A percentile compares a stretch with the other conserved stretches of the same genome.
Evolutionary conservation across 2,888 invertebrate species (phyloP).

Genomic region (Dicyrtomina minuta): DNA sequence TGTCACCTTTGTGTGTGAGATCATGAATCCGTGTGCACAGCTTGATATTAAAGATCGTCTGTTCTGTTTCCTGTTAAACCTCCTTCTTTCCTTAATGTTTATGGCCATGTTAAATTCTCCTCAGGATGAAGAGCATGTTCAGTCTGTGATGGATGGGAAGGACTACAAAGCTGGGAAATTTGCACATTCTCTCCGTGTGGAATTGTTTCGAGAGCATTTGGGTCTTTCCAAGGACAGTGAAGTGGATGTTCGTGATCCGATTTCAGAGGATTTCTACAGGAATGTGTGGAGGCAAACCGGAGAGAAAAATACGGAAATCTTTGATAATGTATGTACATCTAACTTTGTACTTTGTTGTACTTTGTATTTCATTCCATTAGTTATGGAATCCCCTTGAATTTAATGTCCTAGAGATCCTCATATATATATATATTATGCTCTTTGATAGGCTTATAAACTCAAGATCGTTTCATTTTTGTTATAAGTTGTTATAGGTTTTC

Average conservation of each 20-base stretch:
- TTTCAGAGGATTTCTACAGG: slow-evolving; percentile 77
- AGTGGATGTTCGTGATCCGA: slow-evolving; percentile 75
- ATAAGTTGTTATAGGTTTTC: no score
- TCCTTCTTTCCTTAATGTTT: no score
- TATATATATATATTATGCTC: not conserved
- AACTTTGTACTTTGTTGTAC: not conserved
- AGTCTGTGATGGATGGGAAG: slow-evolving; percentile 79
- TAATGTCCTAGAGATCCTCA: not conserved
- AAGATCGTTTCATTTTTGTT: no score
- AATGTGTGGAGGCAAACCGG: slow-evolving; percentile 81
- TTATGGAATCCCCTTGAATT: not conserved
- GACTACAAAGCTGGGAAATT: slow-evolving; percentile 81
- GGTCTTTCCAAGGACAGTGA: slow-evolving; percentile 65
- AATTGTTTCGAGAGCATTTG: slow-evolving; percentile 88
- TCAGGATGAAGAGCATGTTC: slow-evolving; percentile 76
- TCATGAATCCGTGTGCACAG: no score
- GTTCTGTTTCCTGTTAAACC: no score
- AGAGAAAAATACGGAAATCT: slow-evolving; percentile 79
- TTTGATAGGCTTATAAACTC: not conserved
- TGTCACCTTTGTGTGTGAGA: no score
- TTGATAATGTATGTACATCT: slow-evolving; percentile 75
- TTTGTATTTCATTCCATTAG: no score
- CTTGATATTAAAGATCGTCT: no score
- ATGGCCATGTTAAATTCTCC: no score
- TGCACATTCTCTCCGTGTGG: slow-evolving; percentile 78